phyloP scores from a whole-genome alignment of 2,888 invertebrate species.

The Cheiracanthium punctorium region DNA sequence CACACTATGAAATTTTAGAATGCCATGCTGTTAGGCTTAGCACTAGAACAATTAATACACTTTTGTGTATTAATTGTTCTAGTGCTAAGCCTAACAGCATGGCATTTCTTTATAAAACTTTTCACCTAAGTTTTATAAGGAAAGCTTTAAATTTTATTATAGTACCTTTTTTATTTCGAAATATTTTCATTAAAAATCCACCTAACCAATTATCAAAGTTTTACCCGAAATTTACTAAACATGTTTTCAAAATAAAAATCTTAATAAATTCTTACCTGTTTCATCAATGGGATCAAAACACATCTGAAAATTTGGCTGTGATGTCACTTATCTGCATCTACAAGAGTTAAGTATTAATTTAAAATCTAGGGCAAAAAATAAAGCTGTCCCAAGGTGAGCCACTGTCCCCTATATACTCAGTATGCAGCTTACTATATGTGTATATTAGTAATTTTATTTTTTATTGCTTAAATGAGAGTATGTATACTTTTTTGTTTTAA shows the following conservation, averaged over 20 bases:
- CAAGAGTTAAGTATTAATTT: not conserved
- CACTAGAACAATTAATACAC: not conserved
- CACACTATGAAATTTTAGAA: conserved; percentile 9
- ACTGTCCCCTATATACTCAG: not conserved
- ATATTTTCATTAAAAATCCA: conserved; percentile 10
- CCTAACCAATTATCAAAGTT: not conserved
- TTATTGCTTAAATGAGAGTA: too few species aligned
- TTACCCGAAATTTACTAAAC: not conserved
- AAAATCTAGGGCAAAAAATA: not conserved
- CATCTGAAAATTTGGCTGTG: not conserved
- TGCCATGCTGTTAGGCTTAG: conserved; percentile 1
- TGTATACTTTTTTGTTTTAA: too few species aligned
- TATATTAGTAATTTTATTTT: too few species aligned
- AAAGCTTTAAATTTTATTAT: conserved; percentile 2
- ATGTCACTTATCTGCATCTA: not conserved
- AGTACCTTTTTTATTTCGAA: not conserved
- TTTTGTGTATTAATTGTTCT: too few species aligned
- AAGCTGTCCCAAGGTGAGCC: conserved; percentile 9
- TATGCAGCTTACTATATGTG: too few species aligned
- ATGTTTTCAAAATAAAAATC: not conserved
- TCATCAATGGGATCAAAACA: not conserved
- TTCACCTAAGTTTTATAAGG: not conserved
- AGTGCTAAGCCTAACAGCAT: too few species aligned
- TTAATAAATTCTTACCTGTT: conserved; percentile 1
- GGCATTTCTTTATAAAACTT: too few species aligned